A percentile compares a stretch with the other conserved stretches of the same genome.
Conservation (phyloP, 2,888 invertebrate species). For the Sicus ferrugineus region DNA sequence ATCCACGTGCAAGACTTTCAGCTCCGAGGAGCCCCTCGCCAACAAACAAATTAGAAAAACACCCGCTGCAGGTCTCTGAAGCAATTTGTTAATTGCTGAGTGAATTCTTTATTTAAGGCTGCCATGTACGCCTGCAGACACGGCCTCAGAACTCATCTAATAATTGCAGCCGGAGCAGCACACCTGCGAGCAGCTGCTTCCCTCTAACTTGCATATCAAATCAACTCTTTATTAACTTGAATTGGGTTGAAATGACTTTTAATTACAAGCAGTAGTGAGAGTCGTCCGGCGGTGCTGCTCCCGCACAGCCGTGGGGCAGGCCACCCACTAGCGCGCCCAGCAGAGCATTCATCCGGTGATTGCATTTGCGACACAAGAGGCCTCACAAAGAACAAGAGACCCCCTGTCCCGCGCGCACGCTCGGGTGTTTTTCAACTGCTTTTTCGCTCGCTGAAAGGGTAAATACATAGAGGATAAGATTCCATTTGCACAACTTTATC, state of each 20-base stretch:
- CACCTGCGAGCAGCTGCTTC: not conserved
- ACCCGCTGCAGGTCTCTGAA: no score
- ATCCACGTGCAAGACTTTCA: no score
- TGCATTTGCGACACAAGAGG: slow-evolving; percentile 48
- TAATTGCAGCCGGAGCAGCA: no score
- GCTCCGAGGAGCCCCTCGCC: no score
- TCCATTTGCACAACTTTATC: slow-evolving; percentile 40
- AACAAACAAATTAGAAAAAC: no score
- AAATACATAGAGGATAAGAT: slow-evolving; percentile 43
- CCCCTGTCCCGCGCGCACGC: not conserved
- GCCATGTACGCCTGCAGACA: no score
- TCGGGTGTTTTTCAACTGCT: slow-evolving; percentile 1
- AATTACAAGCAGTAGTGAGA: not conserved
- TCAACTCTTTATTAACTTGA: slow-evolving; percentile 17
- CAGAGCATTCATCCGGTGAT: slow-evolving; percentile 56
- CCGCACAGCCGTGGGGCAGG: not conserved
- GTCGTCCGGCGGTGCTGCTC: not conserved
- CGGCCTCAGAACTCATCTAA: not conserved
- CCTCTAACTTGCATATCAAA: slow-evolving; percentile 13
- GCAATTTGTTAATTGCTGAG: slow-evolving; percentile 43
- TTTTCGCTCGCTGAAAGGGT: slow-evolving; percentile 36
- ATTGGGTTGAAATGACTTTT: slow-evolving; percentile 11
- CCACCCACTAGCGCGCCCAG: not conserved
- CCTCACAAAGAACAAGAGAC: not conserved
- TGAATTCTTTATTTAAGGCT: slow-evolving; percentile 47